These are phyloP conservation scores for Clarias batrachus DNA, from an alignment of 2,113 vertebrate genomes.

Conservation along the genomic window DNA sequence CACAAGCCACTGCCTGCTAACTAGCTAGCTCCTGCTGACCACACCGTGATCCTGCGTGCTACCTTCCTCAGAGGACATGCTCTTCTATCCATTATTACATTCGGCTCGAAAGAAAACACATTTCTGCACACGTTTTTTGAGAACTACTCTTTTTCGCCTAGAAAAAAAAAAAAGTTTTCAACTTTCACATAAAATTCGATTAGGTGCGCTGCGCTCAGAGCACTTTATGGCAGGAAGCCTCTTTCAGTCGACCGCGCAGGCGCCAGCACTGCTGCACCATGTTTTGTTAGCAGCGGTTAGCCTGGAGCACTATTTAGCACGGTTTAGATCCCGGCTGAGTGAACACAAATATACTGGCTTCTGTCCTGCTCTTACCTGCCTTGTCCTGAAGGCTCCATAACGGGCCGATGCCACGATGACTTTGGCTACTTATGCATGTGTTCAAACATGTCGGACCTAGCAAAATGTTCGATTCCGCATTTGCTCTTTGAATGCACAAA, in stretches of 20 bases:
- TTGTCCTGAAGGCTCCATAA: conserved; percentile 76
- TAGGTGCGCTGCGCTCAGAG: conserved; percentile 63
- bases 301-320: conserved; percentile 53
- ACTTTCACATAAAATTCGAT: conserved; percentile 68
- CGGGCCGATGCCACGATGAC: conserved; percentile 55
- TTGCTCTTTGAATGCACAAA: conserved; percentile 61
- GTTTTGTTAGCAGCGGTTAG: conserved; percentile 4
- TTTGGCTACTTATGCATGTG: conserved; percentile 67
- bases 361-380: conserved; percentile 72
- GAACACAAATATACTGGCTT: conserved; percentile 47
- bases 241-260: conserved; percentile 53
- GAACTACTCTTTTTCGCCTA: conserved; percentile 27
- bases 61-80: conserved; percentile 63
- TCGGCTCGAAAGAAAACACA: neutral
- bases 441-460: conserved; percentile 64
- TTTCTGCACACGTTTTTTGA: conserved; percentile 4
- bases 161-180: conserved; percentile 67
- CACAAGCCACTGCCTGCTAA: conserved; percentile 36
- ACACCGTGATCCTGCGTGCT: conserved; percentile 63
- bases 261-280: neutral
- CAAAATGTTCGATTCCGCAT: conserved; percentile 61
- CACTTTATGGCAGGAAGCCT: conserved; percentile 76
- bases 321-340: conserved; percentile 66
- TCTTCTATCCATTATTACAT: conserved; percentile 48
- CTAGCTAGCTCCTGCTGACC: conserved; percentile 56